These are phyloP conservation scores for Prosapia bicincta DNA, from an alignment of 2,888 invertebrate species.

Conservation along the genomic window DNA sequence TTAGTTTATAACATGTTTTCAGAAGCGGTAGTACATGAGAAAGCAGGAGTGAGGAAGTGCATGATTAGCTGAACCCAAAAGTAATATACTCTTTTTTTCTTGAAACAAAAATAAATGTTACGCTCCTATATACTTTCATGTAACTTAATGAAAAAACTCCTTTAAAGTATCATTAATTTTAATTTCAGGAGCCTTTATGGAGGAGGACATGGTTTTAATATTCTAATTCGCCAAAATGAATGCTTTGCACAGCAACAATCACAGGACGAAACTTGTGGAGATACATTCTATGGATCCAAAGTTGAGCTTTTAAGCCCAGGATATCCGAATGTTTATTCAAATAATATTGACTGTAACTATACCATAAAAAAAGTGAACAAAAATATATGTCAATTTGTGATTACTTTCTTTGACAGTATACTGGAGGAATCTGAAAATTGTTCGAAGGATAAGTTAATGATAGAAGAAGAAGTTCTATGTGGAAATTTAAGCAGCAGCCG, in stretches of 20 bases:
- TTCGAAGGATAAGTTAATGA: conserved; percentile 10
- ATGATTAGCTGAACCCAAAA: no score
- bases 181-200: conserved; percentile 9
- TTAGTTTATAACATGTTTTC: no score
- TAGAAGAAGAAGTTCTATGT: conserved; percentile 12
- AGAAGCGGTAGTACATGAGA: no score
- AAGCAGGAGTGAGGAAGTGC: no score
- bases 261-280: neutral
- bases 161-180: no score
- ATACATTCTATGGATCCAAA: neutral
- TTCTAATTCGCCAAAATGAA: conserved; percentile 1
- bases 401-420: conserved; percentile 5
- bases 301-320: conserved; percentile 10
- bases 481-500: neutral
- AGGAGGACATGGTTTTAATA: neutral
- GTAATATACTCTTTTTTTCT: no score
- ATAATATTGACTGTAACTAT: neutral
- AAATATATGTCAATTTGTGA: conserved; percentile 4
- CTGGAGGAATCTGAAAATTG: conserved; percentile 4
- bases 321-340: conserved; percentile 7
- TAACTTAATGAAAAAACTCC: no score
- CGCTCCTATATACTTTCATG: no score
- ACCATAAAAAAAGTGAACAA: neutral
- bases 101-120: no score
- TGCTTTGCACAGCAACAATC: neutral